phyloP scores from a whole-genome alignment of 2,888 invertebrate species.

The Eulithis prunata region DNA sequence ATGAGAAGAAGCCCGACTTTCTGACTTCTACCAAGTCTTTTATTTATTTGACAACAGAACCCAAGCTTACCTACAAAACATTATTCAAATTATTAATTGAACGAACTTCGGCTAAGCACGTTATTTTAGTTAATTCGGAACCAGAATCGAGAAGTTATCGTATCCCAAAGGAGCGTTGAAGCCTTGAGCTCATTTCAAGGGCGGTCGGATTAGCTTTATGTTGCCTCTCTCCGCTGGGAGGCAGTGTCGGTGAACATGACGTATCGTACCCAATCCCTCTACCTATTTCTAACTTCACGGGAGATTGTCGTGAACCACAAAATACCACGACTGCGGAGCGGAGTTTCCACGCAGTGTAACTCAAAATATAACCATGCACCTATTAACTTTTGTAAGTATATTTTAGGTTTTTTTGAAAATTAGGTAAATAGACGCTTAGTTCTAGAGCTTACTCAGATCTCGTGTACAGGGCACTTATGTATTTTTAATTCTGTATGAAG shows the following conservation, averaged over 20 bases:
- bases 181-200: slow-evolving; percentile 48
- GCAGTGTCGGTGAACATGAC: slow-evolving; percentile 54
- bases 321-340: too few species aligned
- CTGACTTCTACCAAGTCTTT: too few species aligned
- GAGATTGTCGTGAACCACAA: neutral
- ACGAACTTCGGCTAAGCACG: slow-evolving; percentile 5
- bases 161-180: slow-evolving; percentile 31
- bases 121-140: slow-evolving; percentile 23
- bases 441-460: too few species aligned
- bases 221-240: slow-evolving; percentile 49
- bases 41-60: too few species aligned
- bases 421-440: too few species aligned
- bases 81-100: slow-evolving; percentile 1
- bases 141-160: slow-evolving; percentile 3
- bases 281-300: slow-evolving; percentile 4
- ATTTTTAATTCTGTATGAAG: too few species aligned
- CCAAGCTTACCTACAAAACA: neutral
- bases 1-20: too few species aligned
- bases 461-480: too few species aligned
- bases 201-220: slow-evolving; percentile 46
- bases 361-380: too few species aligned
- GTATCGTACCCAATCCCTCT: slow-evolving; percentile 43
- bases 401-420: too few species aligned
- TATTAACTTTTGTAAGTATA: too few species aligned
- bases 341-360: too few species aligned